Conservation (phyloP, 1,140 invertebrate genomes). For the Zaprionus davidi region DNA sequence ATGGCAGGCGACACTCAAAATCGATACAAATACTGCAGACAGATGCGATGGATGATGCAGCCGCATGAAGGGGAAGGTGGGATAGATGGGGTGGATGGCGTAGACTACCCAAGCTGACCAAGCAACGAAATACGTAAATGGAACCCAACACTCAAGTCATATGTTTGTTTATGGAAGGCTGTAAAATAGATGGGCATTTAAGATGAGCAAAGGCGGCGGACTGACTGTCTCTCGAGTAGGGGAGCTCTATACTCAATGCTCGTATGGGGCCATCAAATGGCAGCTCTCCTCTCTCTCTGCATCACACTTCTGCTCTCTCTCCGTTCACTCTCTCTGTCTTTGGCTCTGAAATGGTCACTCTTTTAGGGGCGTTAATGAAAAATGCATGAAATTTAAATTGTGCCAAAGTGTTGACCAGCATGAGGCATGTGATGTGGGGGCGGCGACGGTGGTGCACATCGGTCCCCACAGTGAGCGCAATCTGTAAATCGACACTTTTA, state of each 20-base stretch:
- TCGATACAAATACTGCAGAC: constrained; percentile 62
- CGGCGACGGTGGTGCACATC: neutral
- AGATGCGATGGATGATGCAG: neutral
- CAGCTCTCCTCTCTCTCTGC: constrained; percentile 7
- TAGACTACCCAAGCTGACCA: constrained; percentile 17
- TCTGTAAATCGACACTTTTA: constrained; percentile 67
- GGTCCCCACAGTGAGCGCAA: constrained; percentile 27
- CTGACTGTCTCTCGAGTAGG: constrained; percentile 17
- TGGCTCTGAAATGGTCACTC: constrained; percentile 42
- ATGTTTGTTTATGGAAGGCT: constrained; percentile 53
- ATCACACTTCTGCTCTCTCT: neutral
- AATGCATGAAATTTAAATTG: constrained; percentile 83
- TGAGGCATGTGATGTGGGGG: constrained; percentile 15
- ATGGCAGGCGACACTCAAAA: constrained; percentile 82
- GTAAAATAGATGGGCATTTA: constrained; percentile 81
- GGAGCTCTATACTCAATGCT: neutral
- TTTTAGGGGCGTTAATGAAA: constrained; percentile 71
- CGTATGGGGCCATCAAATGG: constrained; percentile 35
- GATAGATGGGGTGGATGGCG: neutral
- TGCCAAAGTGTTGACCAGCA: constrained; percentile 70
- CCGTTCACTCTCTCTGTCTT: neutral
- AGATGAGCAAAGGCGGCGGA: constrained; percentile 48
- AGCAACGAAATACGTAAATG: constrained; percentile 24
- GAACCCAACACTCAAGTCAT: constrained; percentile 44
- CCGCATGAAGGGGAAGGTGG: neutral